Conservation (phyloP, 2,113 vertebrate species). For the Microcebus griseorufus region DNA sequence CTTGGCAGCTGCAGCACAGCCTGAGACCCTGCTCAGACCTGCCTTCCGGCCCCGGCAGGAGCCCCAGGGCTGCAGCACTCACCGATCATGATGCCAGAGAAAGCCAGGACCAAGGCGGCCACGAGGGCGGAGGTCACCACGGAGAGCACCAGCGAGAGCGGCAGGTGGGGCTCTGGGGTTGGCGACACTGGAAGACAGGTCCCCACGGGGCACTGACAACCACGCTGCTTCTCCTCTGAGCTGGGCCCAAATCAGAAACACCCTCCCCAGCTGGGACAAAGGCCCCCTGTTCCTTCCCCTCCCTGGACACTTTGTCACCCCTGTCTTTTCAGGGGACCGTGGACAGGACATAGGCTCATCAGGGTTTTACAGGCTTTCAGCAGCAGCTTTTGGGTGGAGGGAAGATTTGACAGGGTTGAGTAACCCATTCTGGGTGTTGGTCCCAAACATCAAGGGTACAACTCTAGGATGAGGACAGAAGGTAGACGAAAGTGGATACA, state of each 20-base stretch:
- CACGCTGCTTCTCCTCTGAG: neutral
- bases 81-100: conserved; percentile 99
- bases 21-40: neutral
- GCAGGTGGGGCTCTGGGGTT: conserved; percentile 85
- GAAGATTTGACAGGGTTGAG: neutral
- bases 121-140: conserved; percentile 96
- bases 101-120: conserved; percentile 95
- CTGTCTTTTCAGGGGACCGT: neutral
- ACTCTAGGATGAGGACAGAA: neutral
- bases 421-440: neutral
- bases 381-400: neutral
- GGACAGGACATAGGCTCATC: neutral
- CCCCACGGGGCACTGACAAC: neutral
- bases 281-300: neutral
- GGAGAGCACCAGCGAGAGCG: conserved; percentile 93
- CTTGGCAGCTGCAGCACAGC: fast-evolving
- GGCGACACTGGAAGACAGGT: conserved; percentile 82
- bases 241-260: neutral
- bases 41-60: neutral
- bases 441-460: too few species aligned
- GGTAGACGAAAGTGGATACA: neutral
- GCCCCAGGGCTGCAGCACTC: conserved; percentile 77
- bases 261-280: neutral
- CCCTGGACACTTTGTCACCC: neutral
- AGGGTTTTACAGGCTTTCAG: neutral